These are phyloP conservation scores for Psilopsiagon aurifrons DNA, from an alignment of 2,113 vertebrate genomes.

Conservation along the genomic window DNA sequence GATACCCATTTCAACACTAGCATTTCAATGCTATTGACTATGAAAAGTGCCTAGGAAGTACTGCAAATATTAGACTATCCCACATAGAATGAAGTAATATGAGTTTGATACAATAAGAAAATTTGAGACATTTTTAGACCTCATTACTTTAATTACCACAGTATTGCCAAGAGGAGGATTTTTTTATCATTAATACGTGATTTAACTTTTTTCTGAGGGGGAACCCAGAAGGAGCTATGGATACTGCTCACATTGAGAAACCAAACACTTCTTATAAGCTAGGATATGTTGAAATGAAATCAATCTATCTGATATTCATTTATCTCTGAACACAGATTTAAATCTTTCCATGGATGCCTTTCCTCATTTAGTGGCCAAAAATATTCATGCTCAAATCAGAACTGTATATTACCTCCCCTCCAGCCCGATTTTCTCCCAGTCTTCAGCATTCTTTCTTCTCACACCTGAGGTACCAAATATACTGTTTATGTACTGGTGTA, in stretches of 20 bases:
- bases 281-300: not conserved
- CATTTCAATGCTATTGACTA: accelerated
- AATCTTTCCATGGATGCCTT: not conserved
- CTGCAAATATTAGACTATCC: not conserved
- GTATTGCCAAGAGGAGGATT: accelerated
- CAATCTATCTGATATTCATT: not conserved
- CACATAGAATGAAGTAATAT: not conserved
- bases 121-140: not conserved
- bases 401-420: not conserved
- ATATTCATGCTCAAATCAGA: not conserved
- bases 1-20: not conserved
- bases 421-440: accelerated
- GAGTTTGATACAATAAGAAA: not conserved
- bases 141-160: not conserved
- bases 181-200: not conserved
- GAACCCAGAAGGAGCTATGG: not conserved
- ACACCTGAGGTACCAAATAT: not conserved
- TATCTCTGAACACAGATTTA: not conserved
- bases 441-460: not conserved
- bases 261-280: not conserved
- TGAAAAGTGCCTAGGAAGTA: not conserved
- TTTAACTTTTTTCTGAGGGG: not conserved
- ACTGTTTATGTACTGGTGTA: not conserved
- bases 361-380: not conserved
- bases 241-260: not conserved